A percentile compares a stretch with the other conserved stretches of the same genome.
These are phyloP conservation scores for Carduelis carduelis DNA, from an alignment of 2,797 vertebrate species.

Conservation along the genomic window DNA sequence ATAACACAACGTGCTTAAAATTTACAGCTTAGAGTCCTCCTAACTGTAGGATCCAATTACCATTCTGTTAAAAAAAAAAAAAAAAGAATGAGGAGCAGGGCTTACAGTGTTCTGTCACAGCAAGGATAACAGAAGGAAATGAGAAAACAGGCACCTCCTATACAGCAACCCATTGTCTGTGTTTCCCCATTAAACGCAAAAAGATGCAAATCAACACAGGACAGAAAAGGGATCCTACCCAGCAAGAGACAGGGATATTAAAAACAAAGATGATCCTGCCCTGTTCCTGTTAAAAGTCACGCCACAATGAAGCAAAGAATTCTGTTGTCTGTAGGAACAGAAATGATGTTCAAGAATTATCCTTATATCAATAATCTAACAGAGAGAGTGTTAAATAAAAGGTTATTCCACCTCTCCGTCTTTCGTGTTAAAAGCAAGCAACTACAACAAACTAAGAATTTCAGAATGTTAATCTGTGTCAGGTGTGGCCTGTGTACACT, in stretches of 20 bases:
- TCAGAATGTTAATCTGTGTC: background rate
- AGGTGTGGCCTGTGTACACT: background rate
- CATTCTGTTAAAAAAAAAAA: background rate
- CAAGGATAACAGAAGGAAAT: background rate
- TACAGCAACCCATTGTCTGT: background rate
- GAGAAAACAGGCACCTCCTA: background rate
- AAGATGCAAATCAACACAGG: background rate
- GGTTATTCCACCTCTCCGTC: background rate
- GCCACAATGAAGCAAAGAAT: background rate
- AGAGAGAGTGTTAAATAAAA: background rate
- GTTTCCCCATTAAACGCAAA: background rate
- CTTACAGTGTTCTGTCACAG: background rate
- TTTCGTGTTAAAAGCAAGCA: background rate
- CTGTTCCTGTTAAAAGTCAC: background rate
- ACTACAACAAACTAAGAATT: background rate
- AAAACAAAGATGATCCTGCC: background rate
- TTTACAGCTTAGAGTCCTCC: background rate
- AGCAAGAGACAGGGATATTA: background rate
- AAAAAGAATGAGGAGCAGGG: background rate
- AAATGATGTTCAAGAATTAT: background rate
- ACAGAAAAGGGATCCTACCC: background rate
- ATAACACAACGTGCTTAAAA: background rate
- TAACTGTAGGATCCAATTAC: background rate
- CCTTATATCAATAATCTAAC: background rate
- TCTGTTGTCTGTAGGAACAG: background rate